Base-by-base conservation (phyloP, 2,797 vertebrate species). In the Sternarchorhynchus goeldii region DNA sequence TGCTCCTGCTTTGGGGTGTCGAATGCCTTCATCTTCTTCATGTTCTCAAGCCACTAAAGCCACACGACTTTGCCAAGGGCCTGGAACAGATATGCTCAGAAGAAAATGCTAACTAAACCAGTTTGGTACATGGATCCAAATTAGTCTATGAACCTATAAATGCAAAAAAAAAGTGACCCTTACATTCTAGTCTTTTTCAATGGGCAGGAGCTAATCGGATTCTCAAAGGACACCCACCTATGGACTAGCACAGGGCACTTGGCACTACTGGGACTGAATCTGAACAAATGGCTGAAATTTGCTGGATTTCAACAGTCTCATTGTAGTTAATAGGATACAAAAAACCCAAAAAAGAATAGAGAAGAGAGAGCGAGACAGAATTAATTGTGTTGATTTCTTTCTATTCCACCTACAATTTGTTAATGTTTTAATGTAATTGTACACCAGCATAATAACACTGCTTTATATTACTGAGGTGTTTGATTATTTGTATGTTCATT, bases 401-500 rank as follows among this genome's bases (percentile, higher is more conserved):
- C 39, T 17, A 72, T 62, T 34, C 59, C 58, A 68, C 31, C 64
- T 32, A 72, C 34, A 56, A 79, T 41, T 31, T 41, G 65, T 58
- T 55, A 21, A 70, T 70, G 75, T 62, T 75, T 69, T 50, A 63
- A 59, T 55, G 56, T 69, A 66, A 81, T 68, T 55, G 14, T 21
- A 59, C 75, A 67, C 60, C 16, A 69, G n/a, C 59, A 71, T 64
- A 66, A 62, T 56, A 41, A 20, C n/a, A 39, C 74, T 53, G 62
- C 41, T 70, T 66, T 66, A 50, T 34, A 12, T 55, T 32, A 34
- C 17, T 55, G 29, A 2, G 20, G 4, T 45, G 7, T 5, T 20
- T 34, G 8, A 10, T 41, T 7, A 12, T 66, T 6, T 53, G 25
- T 18, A 12, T 29, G 14, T 18, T 68, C 39, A 29, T 25, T 50